Conservation (phyloP, 1,140 invertebrate species). For the Papilio aristodemus region DNA sequence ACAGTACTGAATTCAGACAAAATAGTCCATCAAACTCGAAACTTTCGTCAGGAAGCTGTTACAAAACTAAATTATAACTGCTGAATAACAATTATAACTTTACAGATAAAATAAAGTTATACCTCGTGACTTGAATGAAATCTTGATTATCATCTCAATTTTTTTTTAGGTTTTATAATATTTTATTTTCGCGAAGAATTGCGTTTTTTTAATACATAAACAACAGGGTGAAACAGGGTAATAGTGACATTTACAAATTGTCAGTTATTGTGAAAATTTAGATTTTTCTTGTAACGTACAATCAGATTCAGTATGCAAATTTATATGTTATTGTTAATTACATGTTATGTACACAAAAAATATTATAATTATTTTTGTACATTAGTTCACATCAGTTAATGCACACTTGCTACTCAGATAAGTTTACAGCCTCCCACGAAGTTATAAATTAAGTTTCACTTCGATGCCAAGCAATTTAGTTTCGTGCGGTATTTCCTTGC, state of each 20-base stretch:
- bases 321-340: no score
- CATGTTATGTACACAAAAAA: no score
- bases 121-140: background rate
- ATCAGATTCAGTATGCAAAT: no score
- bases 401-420: slow-evolving; percentile 5
- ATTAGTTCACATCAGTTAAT: no score
- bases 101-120: background rate
- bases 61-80: slow-evolving; percentile 8
- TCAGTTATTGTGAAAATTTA: no score
- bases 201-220: no score
- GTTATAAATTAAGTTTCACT: slow-evolving; percentile 31
- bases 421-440: slow-evolving; percentile 25
- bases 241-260: no score
- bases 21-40: slow-evolving; percentile 12
- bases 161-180: background rate
- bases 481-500: slow-evolving; percentile 29
- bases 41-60: slow-evolving; percentile 7
- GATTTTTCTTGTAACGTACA: no score
- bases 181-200: background rate
- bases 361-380: no score
- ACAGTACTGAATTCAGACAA: background rate
- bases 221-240: no score
- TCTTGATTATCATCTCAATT: background rate
- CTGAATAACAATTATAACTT: slow-evolving; percentile 11
- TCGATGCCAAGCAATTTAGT: slow-evolving; percentile 32